Conservation (phyloP, 2,797 vertebrate species). For the Adelosebastes latens region DNA sequence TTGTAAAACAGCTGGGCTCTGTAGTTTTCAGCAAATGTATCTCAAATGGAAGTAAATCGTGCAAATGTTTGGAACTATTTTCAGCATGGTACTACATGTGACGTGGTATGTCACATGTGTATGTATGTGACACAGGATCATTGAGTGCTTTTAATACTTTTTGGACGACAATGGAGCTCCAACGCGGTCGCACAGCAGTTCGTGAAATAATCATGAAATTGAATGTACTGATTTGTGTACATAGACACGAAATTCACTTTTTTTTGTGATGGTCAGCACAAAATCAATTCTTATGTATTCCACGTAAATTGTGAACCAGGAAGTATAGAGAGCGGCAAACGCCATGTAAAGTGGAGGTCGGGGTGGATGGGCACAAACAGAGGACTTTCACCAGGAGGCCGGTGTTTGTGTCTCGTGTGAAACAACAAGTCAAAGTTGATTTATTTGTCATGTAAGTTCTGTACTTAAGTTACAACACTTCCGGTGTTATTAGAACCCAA, state of each 20-base stretch:
- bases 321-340: rapidly evolving
- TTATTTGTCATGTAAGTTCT: too few species aligned
- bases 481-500: rapidly evolving
- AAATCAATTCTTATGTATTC: too few species aligned
- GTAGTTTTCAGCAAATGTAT: background rate
- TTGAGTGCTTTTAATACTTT: background rate
- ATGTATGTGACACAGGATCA: background rate
- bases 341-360: too few species aligned
- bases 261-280: too few species aligned
- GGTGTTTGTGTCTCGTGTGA: rapidly evolving
- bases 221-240: too few species aligned
- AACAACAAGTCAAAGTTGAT: too few species aligned
- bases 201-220: too few species aligned
- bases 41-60: background rate
- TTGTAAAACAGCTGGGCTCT: background rate
- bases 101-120: background rate
- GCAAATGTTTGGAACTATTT: slow-evolving; percentile 4
- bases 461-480: too few species aligned
- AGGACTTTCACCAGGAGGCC: too few species aligned
- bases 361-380: too few species aligned
- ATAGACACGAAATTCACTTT: too few species aligned
- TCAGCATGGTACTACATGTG: background rate
- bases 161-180: background rate
- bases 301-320: rapidly evolving
- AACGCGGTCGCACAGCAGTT: too few species aligned